phyloP scores from a whole-genome alignment of 2,888 invertebrate species.

The Melinaea menophilus region DNA sequence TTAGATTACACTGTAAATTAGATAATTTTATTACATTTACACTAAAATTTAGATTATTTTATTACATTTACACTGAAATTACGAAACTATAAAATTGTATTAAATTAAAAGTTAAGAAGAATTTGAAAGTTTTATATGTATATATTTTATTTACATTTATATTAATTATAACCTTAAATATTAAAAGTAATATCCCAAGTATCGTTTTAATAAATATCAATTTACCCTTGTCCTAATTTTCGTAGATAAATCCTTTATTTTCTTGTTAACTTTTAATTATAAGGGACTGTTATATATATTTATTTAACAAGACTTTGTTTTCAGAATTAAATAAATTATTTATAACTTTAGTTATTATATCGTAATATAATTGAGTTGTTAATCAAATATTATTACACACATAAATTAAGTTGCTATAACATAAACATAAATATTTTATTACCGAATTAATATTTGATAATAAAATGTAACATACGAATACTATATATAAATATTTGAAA shows the following conservation, averaged over 20 bases:
- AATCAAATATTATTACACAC: no score
- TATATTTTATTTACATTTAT: background rate
- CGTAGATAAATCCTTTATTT: conserved; percentile 42
- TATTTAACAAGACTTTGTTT: background rate
- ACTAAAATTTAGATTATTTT: no score
- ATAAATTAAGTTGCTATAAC: no score
- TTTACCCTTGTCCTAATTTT: conserved; percentile 52
- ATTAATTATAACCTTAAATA: background rate
- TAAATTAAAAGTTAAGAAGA: background rate
- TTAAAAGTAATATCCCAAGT: conserved; percentile 52
- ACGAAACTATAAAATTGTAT: no score
- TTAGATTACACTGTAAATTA: background rate
- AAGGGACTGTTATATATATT: conserved; percentile 41
- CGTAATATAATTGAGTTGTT: no score
- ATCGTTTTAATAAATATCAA: conserved; percentile 68
- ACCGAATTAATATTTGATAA: no score
- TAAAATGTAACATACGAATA: no score
- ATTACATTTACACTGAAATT: no score
- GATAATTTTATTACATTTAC: no score
- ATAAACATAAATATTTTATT: no score
- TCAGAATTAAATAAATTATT: background rate
- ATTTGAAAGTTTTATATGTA: background rate
- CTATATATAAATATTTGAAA: no score
- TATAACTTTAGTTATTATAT: background rate
- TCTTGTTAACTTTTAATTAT: conserved; percentile 50